phyloP scores from a whole-genome alignment of 2,113 vertebrate genomes.

The Nyctereutes procyonoides region DNA sequence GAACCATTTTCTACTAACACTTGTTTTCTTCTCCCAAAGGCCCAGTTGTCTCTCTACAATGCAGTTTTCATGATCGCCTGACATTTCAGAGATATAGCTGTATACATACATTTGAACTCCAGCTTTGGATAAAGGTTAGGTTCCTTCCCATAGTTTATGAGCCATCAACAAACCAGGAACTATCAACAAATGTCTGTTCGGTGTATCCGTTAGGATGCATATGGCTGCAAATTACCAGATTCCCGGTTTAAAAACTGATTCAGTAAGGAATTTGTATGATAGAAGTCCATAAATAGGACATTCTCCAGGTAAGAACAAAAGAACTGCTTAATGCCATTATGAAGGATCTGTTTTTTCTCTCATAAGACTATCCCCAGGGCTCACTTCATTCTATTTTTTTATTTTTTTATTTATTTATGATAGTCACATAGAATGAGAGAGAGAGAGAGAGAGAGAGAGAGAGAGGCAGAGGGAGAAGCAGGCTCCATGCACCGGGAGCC shows the following conservation, averaged over 20 bases:
- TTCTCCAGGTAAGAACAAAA: background rate
- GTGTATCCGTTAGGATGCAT: background rate
- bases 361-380: background rate
- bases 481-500: too few species aligned
- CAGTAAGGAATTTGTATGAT: constrained; percentile 2
- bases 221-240: background rate
- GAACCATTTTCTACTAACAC: background rate
- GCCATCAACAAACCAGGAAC: background rate
- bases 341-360: background rate
- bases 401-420: too few species aligned
- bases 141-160: background rate
- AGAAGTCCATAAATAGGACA: background rate
- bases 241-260: background rate
- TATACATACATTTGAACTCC: background rate
- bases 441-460: too few species aligned
- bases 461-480: too few species aligned
- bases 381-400: constrained; percentile 11
- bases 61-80: background rate
- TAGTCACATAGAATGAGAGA: too few species aligned
- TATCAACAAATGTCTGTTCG: background rate
- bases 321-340: background rate
- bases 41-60: background rate
- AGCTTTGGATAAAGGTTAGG: background rate
- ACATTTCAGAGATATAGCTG: background rate
- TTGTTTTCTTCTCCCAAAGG: background rate